These are phyloP conservation scores for Elysia crispata DNA, from an alignment of 2,888 invertebrate species.

Conservation along the genomic window DNA sequence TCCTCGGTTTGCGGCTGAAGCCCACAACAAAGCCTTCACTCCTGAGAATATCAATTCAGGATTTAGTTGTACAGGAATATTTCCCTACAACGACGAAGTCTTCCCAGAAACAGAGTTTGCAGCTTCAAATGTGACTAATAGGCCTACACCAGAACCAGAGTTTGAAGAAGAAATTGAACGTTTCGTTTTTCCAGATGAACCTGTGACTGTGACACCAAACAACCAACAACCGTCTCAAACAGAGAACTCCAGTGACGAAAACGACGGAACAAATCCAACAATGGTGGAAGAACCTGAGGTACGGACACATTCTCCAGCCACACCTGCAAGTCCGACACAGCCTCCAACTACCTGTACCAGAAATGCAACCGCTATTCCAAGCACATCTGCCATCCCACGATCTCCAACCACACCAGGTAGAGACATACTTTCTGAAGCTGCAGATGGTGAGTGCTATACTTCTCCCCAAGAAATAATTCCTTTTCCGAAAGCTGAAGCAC, in stretches of 20 bases:
- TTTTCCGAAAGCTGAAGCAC: background rate
- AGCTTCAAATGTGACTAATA: background rate
- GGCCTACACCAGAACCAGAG: background rate
- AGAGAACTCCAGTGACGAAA: background rate
- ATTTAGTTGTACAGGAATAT: conserved; percentile 23
- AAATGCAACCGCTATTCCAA: too few relatives aligned
- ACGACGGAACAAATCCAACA: too few relatives aligned
- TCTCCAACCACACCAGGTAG: too few relatives aligned
- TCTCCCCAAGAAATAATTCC: background rate
- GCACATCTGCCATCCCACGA: background rate
- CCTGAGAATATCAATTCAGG: background rate
- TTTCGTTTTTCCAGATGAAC: background rate
- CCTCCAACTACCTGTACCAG: background rate
- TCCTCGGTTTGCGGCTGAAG: background rate
- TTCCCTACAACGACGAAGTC: background rate
- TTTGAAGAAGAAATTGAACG: background rate
- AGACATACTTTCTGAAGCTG: background rate
- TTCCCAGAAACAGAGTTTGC: conserved; percentile 3
- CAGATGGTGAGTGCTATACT: background rate
- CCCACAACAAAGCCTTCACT: conserved; percentile 12
- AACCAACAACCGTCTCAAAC: too few relatives aligned
- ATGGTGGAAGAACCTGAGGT: too few relatives aligned
- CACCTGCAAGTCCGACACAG: background rate
- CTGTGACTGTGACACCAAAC: too few relatives aligned
- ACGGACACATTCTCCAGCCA: background rate